A percentile compares a stretch with the other conserved stretches of the same genome.
These are phyloP conservation scores for Linnaemya vulpina DNA, from an alignment of 2,888 invertebrate species.

Conservation along the genomic window DNA sequence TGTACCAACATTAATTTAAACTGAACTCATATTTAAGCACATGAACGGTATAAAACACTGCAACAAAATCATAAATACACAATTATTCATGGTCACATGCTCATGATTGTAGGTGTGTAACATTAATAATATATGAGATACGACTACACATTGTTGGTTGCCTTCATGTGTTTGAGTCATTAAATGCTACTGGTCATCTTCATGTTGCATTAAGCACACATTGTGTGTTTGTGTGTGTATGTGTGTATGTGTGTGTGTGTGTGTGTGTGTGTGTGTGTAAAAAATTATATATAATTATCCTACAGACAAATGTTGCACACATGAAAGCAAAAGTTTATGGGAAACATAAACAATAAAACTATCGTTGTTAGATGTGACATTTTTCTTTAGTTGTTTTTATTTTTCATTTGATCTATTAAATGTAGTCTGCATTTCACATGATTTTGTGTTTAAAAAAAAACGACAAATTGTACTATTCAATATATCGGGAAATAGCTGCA, in stretches of 20 bases:
- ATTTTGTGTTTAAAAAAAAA: no score
- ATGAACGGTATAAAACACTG: neutral
- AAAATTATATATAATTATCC: constrained; percentile 36
- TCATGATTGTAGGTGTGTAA: neutral
- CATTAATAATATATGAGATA: constrained; percentile 26
- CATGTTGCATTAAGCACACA: neutral
- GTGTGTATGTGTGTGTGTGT: constrained; percentile 36
- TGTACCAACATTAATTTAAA: neutral
- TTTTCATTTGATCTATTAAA: neutral
- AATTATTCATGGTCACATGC: neutral
- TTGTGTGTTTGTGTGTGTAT: constrained; percentile 39
- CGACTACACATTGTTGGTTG: neutral
- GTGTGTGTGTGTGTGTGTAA: constrained; percentile 40
- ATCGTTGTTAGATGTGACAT: neutral
- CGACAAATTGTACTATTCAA: no score
- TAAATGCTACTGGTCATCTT: neutral
- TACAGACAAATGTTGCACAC: constrained; percentile 22
- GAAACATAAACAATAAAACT: neutral
- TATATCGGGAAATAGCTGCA: no score
- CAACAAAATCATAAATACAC: neutral
- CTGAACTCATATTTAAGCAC: neutral
- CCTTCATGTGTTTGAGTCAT: neutral
- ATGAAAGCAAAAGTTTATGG: constrained; percentile 10
- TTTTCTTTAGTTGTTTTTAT: neutral
- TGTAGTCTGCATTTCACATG: neutral